Conservation (phyloP, 2,113 vertebrate genomes). For the Tetrao urogallus region DNA sequence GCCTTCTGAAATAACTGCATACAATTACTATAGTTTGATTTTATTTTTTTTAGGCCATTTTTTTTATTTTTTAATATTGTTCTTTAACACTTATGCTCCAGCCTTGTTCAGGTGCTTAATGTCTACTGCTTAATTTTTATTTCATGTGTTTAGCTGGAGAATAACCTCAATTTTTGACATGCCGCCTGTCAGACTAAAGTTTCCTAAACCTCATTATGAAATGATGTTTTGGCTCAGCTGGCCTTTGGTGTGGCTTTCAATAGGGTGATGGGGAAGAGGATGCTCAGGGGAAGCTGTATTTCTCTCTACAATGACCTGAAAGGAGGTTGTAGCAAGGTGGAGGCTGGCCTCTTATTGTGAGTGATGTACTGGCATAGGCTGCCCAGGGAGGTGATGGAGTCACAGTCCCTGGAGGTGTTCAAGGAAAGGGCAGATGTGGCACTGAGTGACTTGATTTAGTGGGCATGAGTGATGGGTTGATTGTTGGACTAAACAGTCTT, state of each 20-base stretch:
- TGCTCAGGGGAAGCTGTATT: too few relatives aligned
- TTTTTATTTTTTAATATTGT: too few relatives aligned
- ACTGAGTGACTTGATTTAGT: too few relatives aligned
- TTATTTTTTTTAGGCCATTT: neutral
- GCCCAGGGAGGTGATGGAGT: too few relatives aligned
- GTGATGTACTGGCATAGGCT: too few relatives aligned
- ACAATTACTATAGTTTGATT: neutral
- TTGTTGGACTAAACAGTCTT: too few relatives aligned
- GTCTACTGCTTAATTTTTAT: neutral
- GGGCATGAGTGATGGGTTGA: too few relatives aligned
- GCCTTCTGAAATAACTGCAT: neutral
- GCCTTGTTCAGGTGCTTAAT: neutral
- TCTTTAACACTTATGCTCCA: neutral
- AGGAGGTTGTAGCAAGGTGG: too few relatives aligned
- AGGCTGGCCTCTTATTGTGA: too few relatives aligned
- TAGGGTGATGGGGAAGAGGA: neutral
- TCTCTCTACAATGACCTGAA: too few relatives aligned
- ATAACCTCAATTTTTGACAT: neutral
- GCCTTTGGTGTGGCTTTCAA: neutral
- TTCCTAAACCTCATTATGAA: neutral
- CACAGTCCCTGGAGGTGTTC: too few relatives aligned
- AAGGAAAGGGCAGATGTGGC: too few relatives aligned
- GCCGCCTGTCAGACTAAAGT: neutral
- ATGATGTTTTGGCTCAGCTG: neutral
- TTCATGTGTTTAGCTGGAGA: accelerated